phyloP scores from a whole-genome alignment of 2,888 invertebrate species.

The Meiosimyza decipiens region DNA sequence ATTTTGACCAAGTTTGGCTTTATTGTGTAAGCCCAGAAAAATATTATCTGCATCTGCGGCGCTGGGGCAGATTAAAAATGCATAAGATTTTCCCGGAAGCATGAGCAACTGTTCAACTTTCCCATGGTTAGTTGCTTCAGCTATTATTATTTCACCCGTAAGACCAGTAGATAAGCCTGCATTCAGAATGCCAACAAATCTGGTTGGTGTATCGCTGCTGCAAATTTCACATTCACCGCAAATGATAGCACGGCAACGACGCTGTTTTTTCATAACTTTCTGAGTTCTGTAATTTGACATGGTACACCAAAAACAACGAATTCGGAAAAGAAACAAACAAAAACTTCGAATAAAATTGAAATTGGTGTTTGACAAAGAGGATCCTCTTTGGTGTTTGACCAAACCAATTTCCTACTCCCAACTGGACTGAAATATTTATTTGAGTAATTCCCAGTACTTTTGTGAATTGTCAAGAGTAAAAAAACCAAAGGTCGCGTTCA shows the following conservation, averaged over 20 bases:
- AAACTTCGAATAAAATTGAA: too few species aligned
- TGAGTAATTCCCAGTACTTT: too few species aligned
- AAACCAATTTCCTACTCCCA: too few species aligned
- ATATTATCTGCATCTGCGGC: conserved; percentile 70
- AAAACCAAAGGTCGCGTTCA: too few species aligned
- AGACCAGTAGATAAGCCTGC: conserved; percentile 87
- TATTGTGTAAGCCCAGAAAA: conserved; percentile 73
- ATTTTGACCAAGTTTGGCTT: conserved; percentile 70
- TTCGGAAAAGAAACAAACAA: too few species aligned
- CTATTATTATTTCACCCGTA: conserved; percentile 73
- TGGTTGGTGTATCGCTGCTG: conserved; percentile 61
- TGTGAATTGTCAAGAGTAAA: too few species aligned
- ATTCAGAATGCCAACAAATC: conserved; percentile 77
- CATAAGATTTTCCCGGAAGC: conserved; percentile 83
- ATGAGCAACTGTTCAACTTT: conserved; percentile 74
- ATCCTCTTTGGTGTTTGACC: too few species aligned
- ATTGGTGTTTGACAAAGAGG: too few species aligned
- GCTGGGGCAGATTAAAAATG: conserved; percentile 75
- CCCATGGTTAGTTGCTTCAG: conserved; percentile 70
- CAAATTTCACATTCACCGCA: conserved; percentile 65
- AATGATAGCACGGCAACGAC: conserved; percentile 67
- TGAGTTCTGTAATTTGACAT: conserved; percentile 51
- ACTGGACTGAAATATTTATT: too few species aligned
- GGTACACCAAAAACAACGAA: too few species aligned
- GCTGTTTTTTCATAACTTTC: conserved; percentile 67